Evolutionary conservation across 2,888 invertebrate genomes (phyloP), one percentile per base, ranked within the genome.

Genomic region (Dione vanillae): DNA sequence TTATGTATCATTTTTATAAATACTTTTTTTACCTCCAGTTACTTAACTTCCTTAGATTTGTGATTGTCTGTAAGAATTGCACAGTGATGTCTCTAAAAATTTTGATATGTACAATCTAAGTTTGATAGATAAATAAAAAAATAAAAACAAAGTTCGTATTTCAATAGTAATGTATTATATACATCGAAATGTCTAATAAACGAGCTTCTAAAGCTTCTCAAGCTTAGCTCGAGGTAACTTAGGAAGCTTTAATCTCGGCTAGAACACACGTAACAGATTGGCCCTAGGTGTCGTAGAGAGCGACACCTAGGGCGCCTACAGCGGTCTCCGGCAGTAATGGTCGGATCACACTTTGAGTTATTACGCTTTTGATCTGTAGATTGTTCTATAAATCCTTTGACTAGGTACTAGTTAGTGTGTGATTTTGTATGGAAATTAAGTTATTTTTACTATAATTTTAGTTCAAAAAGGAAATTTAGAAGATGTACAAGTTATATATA

Each of bases 301-400:
- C 59, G 20, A 20, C 12, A 52, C 52, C 20, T 20, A 12, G 7
- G 10, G 11, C 14, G 52, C 6, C 47, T 47, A 19, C 20, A 16
- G 54, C 54, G 9, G 40, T 8, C 41, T 49, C 19, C n/a, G 11
- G 41, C 19, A 8, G 43, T 61, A 14, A 43, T 27, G 59, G 20
- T 16, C n/a, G 20, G 59, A 20, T 59, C 43, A 43, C 14, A 10
- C 61, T 61, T 20, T 61, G 59, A 59, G 20, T 59, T 43, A 61
- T 61, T 61, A 59, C n/a, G 16, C 56, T 40, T 54, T 56, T 56
- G 37, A 56, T 56, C 56, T 56, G 37, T 11, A 56, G 16, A 56
- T 56, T 56, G 56, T 40, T 19, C 37, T 56, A 19, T 40, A 40
- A 40, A 7, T 11, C 37, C 37, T 16, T 37, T 10, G 16, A 40